phyloP scores from a whole-genome alignment of 2,888 invertebrate genomes.

The Cerastis leucographa region DNA sequence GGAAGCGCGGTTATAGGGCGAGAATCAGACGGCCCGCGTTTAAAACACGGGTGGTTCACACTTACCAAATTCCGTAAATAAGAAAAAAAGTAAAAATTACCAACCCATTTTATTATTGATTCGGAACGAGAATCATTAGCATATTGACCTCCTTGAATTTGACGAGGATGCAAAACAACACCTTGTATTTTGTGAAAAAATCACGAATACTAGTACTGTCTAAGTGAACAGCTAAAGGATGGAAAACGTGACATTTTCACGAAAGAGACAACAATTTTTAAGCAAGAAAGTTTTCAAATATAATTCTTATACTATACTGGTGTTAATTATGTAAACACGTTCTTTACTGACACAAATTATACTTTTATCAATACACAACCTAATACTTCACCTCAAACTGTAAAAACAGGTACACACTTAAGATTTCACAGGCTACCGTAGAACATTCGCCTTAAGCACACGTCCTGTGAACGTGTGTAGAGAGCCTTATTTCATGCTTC shows the following conservation, averaged over 20 bases:
- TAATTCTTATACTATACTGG: neutral
- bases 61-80: too few relatives aligned
- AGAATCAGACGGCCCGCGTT: too few relatives aligned
- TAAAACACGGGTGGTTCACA: too few relatives aligned
- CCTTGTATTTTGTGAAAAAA: neutral
- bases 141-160: too few relatives aligned
- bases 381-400: neutral
- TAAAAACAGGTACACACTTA: rapidly evolving
- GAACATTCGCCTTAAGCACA: constrained; percentile 58
- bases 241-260: too few relatives aligned
- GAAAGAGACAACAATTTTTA: neutral
- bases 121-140: too few relatives aligned
- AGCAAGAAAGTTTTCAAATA: too few relatives aligned
- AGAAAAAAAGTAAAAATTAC: too few relatives aligned
- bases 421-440: neutral
- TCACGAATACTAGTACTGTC: neutral
- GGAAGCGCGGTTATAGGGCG: too few relatives aligned
- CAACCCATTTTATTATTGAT: too few relatives aligned
- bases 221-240: neutral
- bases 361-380: neutral
- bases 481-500: constrained; percentile 89
- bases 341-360: neutral
- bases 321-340: neutral
- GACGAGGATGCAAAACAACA: too few relatives aligned
- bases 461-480: constrained; percentile 77